These are phyloP conservation scores for Nymphalis c-album DNA, from an alignment of 2,888 invertebrate species.

Conservation along the genomic window DNA sequence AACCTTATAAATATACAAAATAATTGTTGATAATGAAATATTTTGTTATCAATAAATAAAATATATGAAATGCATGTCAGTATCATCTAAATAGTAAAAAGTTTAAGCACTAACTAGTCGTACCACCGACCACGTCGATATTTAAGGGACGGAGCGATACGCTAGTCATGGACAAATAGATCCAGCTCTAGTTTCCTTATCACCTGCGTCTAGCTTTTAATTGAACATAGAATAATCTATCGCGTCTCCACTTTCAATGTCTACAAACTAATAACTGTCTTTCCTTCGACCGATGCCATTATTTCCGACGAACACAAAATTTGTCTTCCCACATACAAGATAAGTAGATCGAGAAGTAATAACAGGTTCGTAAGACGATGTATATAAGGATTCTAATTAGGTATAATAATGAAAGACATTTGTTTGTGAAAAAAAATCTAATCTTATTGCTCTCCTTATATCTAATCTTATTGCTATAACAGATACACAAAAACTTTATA, in stretches of 20 bases:
- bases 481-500: no score
- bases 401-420: neutral
- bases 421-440: no score
- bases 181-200: constrained; percentile 12
- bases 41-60: no score
- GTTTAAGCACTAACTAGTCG: no score
- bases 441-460: no score
- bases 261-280: constrained; percentile 34
- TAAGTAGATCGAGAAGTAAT: constrained; percentile 7
- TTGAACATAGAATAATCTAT: constrained; percentile 24
- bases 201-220: constrained; percentile 25
- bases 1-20: no score
- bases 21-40: no score
- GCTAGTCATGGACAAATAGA: constrained; percentile 1
- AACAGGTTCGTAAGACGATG: no score
- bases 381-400: neutral
- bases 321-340: constrained; percentile 29
- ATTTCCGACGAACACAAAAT: constrained; percentile 29
- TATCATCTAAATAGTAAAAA: no score
- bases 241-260: constrained; percentile 26
- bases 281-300: constrained; percentile 30
- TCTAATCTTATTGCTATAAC: no score
- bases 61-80: no score
- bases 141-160: neutral
- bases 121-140: neutral